phyloP scores from a whole-genome alignment of 2,888 invertebrate species.

The Blastobasis adustella region DNA sequence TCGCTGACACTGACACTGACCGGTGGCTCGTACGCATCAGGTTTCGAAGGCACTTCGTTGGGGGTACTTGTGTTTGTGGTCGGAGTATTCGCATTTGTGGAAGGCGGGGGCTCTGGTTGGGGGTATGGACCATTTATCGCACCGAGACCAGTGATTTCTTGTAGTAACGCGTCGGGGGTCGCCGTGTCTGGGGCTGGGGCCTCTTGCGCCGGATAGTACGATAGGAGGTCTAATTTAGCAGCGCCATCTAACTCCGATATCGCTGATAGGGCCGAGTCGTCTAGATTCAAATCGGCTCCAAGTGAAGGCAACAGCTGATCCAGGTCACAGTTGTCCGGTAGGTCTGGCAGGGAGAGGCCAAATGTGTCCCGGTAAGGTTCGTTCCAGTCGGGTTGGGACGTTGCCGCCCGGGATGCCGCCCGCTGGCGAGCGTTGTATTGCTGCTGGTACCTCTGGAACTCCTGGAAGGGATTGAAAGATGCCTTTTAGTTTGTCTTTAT shows the following conservation, averaged over 20 bases:
- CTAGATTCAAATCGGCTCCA: constrained; percentile 76
- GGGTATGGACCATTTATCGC: constrained; percentile 37
- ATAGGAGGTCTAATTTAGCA: constrained; percentile 58
- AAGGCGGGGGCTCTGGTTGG: constrained; percentile 17
- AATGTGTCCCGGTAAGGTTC: constrained; percentile 65
- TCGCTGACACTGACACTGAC: constrained; percentile 11
- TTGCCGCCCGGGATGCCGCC: constrained; percentile 48
- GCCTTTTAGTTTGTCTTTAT: no score
- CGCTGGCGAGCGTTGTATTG: constrained; percentile 77
- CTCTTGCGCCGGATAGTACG: constrained; percentile 33
- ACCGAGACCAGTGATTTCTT: constrained; percentile 45
- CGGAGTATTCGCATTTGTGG: constrained; percentile 1
- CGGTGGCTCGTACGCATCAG: constrained; percentile 21
- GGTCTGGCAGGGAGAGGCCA: constrained; percentile 50
- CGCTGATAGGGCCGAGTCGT: constrained; percentile 50
- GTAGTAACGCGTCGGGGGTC: constrained; percentile 32
- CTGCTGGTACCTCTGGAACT: constrained; percentile 78
- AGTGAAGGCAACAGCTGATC: constrained; percentile 79
- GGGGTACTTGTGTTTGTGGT: no score
- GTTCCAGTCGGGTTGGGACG: constrained; percentile 60
- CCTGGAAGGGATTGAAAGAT: constrained; percentile 36
- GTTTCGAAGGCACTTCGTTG: constrained; percentile 24
- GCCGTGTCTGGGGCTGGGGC: constrained; percentile 18
- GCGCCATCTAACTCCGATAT: constrained; percentile 54
- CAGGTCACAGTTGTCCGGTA: constrained; percentile 72